phyloP scores from a whole-genome alignment of 2,113 vertebrate genomes.

The Bos javanicus region DNA sequence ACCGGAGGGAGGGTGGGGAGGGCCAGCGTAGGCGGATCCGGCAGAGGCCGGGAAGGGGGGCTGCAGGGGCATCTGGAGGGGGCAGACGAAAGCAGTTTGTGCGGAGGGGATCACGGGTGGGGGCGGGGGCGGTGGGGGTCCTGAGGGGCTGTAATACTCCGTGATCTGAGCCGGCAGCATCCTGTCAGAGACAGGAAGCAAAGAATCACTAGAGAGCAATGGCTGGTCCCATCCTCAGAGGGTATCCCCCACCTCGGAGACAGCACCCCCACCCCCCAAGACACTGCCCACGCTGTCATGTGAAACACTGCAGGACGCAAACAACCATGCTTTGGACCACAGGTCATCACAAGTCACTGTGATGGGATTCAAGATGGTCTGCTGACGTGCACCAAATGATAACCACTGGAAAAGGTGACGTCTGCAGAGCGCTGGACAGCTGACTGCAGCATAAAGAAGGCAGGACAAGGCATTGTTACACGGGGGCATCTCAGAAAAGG shows the following conservation, averaged over 20 bases:
- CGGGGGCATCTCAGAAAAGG: neutral
- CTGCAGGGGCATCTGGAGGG: conserved; percentile 87
- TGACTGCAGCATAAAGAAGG: neutral
- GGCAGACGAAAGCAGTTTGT: conserved; percentile 94
- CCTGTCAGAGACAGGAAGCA: conserved; percentile 76
- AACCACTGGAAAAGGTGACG: neutral
- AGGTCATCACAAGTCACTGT: neutral
- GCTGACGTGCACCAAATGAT: neutral
- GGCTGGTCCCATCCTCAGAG: neutral
- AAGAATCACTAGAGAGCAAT: neutral
- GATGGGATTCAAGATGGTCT: neutral
- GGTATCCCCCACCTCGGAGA: rapidly evolving
- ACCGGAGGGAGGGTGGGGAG: conserved; percentile 83
- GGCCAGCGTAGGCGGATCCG: conserved; percentile 78
- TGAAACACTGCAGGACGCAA: neutral
- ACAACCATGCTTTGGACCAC: neutral
- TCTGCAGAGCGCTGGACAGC: neutral
- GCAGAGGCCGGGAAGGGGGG: conserved; percentile 79
- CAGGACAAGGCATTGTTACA: neutral
- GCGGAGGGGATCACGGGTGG: conserved; percentile 94
- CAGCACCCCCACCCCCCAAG: neutral
- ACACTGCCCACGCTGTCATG: rapidly evolving
- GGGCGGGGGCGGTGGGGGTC: conserved; percentile 88
- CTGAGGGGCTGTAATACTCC: conserved; percentile 92
- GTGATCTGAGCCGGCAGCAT: conserved; percentile 85